Percentiles rank a stretch among this genome's conserved stretches.
Evolutionary conservation across 2,797 vertebrate genomes (phyloP).

Genomic region (Rhinichthys osculus): DNA sequence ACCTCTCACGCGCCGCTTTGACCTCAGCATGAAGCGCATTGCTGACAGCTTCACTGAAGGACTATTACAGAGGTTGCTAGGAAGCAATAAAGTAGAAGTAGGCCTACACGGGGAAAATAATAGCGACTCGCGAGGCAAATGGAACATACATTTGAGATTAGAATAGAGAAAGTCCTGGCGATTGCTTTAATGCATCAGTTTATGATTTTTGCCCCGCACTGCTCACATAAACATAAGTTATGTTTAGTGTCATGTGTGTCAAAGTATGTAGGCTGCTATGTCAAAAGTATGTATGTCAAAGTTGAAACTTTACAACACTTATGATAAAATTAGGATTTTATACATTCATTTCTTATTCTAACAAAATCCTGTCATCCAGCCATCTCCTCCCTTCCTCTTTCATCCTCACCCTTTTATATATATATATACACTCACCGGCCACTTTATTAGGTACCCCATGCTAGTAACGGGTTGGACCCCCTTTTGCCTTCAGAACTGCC

Average conservation of each 20-base stretch:
- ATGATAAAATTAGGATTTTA: no score
- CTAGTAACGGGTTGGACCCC: no score
- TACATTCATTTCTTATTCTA: no score
- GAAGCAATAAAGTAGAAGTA: background rate
- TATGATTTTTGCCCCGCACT: background rate
- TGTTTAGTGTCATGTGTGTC: background rate
- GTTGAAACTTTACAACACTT: background rate
- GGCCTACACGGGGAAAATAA: background rate
- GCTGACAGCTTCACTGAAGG: background rate
- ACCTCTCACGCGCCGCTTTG: background rate
- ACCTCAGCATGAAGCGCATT: background rate
- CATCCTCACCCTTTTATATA: no score
- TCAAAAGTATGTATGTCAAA: background rate
- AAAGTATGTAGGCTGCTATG: no score
- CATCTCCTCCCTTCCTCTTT: no score
- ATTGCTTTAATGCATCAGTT: background rate
- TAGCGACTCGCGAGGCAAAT: background rate
- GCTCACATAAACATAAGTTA: background rate
- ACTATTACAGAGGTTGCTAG: background rate
- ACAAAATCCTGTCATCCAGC: no score
- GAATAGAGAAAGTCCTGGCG: background rate
- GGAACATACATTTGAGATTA: background rate
- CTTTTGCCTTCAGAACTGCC: no score
- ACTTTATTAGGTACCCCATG: no score
- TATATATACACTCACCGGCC: no score